These are phyloP conservation scores for Coenonympha arcania DNA, from an alignment of 2,888 invertebrate genomes.

Conservation along the genomic window DNA sequence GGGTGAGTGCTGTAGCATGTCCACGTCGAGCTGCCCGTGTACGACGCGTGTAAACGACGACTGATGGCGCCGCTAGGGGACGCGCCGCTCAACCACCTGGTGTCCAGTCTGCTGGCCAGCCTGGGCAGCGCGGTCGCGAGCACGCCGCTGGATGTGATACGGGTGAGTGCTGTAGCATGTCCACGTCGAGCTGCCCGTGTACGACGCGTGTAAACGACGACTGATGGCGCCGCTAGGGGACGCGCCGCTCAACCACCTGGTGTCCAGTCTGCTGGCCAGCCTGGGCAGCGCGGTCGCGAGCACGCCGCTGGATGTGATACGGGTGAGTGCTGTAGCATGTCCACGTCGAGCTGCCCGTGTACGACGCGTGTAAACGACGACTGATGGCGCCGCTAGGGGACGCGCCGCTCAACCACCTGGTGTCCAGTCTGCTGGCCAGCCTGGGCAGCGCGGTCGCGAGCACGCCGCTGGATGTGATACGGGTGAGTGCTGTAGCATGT, in stretches of 20 bases:
- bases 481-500: slow-evolving; percentile 83
- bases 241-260: slow-evolving; percentile 87
- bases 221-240: slow-evolving; percentile 82
- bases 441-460: slow-evolving; percentile 94
- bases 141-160: too few relatives aligned
- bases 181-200: slow-evolving; percentile 94
- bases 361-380: too few relatives aligned
- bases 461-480: slow-evolving; percentile 92
- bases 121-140: too few relatives aligned
- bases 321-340: slow-evolving; percentile 83
- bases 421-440: too few relatives aligned
- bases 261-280: slow-evolving; percentile 92
- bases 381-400: slow-evolving; percentile 82
- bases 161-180: too few relatives aligned
- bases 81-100: too few relatives aligned
- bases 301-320: slow-evolving; percentile 93
- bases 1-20: too few relatives aligned
- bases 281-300: slow-evolving; percentile 94
- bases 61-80: too few relatives aligned
- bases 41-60: too few relatives aligned
- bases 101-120: too few relatives aligned
- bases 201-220: slow-evolving; percentile 89
- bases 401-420: slow-evolving; percentile 87
- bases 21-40: too few relatives aligned
- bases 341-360: slow-evolving; percentile 95